Percentiles rank a stretch among this genome's conserved stretches.
Conservation (phyloP, 2,888 invertebrate species). For the Drosophila conformis region DNA sequence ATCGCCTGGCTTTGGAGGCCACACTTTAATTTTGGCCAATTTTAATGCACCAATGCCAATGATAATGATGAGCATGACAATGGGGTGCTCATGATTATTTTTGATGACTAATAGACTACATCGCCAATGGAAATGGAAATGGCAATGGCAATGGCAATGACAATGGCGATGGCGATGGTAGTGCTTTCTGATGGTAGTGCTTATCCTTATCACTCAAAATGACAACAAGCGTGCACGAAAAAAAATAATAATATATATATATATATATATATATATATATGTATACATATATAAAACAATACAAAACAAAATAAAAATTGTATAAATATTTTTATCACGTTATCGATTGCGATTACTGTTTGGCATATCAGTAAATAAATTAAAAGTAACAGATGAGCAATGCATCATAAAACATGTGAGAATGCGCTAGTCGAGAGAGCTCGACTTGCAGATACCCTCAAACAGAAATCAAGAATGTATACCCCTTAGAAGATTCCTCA, state of each 20-base stretch:
- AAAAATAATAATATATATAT: background rate
- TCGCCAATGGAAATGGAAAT: slow-evolving; percentile 48
- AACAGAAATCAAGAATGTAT: background rate
- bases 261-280: too few species aligned
- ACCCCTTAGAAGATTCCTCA: background rate
- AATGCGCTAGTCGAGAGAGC: background rate
- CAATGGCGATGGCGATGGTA: slow-evolving; percentile 15
- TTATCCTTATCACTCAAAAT: slow-evolving; percentile 48
- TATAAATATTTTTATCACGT: slow-evolving; percentile 74
- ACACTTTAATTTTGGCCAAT: slow-evolving; percentile 24
- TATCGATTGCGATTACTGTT: slow-evolving; percentile 77
- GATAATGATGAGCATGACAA: slow-evolving; percentile 36
- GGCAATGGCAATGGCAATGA: background rate
- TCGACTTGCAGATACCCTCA: background rate
- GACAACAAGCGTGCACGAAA: slow-evolving; percentile 4
- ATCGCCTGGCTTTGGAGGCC: background rate
- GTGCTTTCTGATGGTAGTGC: slow-evolving; percentile 30
- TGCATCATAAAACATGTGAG: slow-evolving; percentile 32
- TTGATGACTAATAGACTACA: slow-evolving; percentile 63
- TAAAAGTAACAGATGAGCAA: slow-evolving; percentile 61
- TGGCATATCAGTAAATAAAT: slow-evolving; percentile 69
- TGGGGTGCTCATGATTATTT: slow-evolving; percentile 45
- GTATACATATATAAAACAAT: slow-evolving; percentile 11
- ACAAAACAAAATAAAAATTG: slow-evolving; percentile 33
- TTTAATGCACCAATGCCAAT: slow-evolving; percentile 33